Conservation (phyloP, 2,797 vertebrate species). For the Epinephelus awoara region DNA sequence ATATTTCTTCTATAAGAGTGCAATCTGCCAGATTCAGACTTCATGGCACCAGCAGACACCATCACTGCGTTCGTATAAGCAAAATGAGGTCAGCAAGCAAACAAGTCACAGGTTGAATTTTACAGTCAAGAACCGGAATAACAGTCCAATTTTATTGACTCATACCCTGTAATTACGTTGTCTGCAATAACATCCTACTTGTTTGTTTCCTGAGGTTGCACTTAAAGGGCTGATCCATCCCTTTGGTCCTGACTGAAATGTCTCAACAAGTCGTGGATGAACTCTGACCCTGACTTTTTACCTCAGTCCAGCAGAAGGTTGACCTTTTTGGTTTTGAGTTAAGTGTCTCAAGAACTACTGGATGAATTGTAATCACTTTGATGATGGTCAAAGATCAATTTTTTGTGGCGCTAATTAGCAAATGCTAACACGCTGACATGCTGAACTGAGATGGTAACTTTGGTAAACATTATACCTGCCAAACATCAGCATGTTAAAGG, state of each 20-base stretch:
- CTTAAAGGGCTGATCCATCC: neutral
- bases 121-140: slow-evolving; percentile 6
- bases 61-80: neutral
- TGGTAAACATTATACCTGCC: too few relatives aligned
- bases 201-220: slow-evolving; percentile 5
- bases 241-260: neutral
- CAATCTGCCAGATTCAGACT: neutral
- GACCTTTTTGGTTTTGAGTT: too few relatives aligned
- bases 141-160: neutral
- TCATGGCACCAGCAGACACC: neutral
- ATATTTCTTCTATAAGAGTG: neutral
- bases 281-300: neutral
- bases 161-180: neutral
- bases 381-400: too few relatives aligned
- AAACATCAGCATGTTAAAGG: too few relatives aligned
- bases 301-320: too few relatives aligned
- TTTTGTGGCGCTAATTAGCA: too few relatives aligned
- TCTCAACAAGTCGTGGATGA: neutral
- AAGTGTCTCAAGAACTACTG: too few relatives aligned
- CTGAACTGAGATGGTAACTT: too few relatives aligned
- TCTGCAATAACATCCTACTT: neutral
- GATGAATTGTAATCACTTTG: too few relatives aligned
- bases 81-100: neutral
- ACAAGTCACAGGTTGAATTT: slow-evolving; percentile 12
- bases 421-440: too few relatives aligned